Percentiles rank a stretch among this genome's conserved stretches.
Evolutionary conservation across 2,888 invertebrate genomes (phyloP).

Genomic region (Anodontia alba): DNA sequence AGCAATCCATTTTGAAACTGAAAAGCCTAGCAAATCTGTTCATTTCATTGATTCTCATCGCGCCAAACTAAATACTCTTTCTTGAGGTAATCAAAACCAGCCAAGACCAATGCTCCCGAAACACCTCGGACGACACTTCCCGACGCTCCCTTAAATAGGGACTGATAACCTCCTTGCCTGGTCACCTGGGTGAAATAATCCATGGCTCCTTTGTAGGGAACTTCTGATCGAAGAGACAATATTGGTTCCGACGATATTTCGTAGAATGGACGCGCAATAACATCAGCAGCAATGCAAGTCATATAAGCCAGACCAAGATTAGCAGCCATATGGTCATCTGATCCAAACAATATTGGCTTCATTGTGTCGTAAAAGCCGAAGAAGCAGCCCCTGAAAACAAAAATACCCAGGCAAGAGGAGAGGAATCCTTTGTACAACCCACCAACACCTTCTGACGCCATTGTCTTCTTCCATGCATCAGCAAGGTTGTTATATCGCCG

Average conservation of each 20-base stretch:
- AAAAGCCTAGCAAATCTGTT: too few relatives aligned
- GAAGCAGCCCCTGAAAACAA: slow-evolving; percentile 84
- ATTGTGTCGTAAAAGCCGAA: slow-evolving; percentile 84
- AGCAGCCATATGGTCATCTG: slow-evolving; percentile 45
- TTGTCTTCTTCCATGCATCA: slow-evolving; percentile 82
- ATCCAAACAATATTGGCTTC: slow-evolving; percentile 76
- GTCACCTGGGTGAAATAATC: slow-evolving; percentile 96
- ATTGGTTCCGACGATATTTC: slow-evolving; percentile 89
- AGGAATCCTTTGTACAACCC: slow-evolving; percentile 85
- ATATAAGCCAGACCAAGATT: slow-evolving; percentile 81
- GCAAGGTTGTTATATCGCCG: slow-evolving; percentile 95
- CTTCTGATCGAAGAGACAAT: slow-evolving; percentile 55
- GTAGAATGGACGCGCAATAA: slow-evolving; percentile 98
- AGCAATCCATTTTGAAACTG: too few relatives aligned
- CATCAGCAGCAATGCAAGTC: slow-evolving; percentile 94
- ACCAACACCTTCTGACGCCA: slow-evolving; percentile 80
- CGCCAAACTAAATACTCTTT: background rate
- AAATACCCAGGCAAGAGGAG: slow-evolving; percentile 83
- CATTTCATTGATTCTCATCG: background rate
- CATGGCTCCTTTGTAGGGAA: background rate
- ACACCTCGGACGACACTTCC: background rate
- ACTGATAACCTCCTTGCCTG: slow-evolving; percentile 91
- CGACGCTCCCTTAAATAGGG: slow-evolving; percentile 92
- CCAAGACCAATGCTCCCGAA: background rate
- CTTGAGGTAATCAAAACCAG: background rate